Conservation (phyloP, 2,888 invertebrate genomes). For the Nemapogon koenigi region DNA sequence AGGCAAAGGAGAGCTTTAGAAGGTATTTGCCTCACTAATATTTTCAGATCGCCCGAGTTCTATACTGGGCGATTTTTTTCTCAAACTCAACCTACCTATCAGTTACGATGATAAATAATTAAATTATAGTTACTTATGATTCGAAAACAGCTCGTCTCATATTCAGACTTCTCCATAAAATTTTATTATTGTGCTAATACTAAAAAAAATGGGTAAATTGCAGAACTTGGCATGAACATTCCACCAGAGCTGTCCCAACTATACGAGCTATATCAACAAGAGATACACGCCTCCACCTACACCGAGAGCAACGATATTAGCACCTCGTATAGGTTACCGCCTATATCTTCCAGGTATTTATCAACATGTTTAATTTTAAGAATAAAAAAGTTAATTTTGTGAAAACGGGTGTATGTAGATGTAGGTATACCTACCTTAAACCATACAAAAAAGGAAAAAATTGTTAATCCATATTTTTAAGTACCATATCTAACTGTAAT, state of each 20-base stretch:
- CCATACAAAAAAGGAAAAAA: too few species aligned
- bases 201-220: slow-evolving; percentile 1
- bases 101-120: too few species aligned
- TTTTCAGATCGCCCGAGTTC: slow-evolving; percentile 11
- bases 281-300: slow-evolving; percentile 83
- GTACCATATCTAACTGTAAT: too few species aligned
- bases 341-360: slow-evolving; percentile 66
- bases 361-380: too few species aligned
- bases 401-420: too few species aligned
- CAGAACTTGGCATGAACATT: slow-evolving; percentile 73
- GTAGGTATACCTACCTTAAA: too few species aligned
- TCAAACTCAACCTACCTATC: too few species aligned
- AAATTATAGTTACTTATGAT: neutral
- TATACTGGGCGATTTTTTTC: neutral
- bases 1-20: slow-evolving; percentile 85
- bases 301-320: slow-evolving; percentile 67
- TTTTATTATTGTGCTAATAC: neutral
- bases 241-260: slow-evolving; percentile 80
- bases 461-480: too few species aligned
- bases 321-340: slow-evolving; percentile 66
- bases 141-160: neutral
- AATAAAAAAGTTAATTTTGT: too few species aligned
- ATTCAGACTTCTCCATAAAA: neutral
- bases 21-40: slow-evolving; percentile 56
- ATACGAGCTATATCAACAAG: slow-evolving; percentile 84